These are phyloP conservation scores for Vanessa cardui DNA, from an alignment of 2,888 invertebrate genomes.

Conservation along the genomic window DNA sequence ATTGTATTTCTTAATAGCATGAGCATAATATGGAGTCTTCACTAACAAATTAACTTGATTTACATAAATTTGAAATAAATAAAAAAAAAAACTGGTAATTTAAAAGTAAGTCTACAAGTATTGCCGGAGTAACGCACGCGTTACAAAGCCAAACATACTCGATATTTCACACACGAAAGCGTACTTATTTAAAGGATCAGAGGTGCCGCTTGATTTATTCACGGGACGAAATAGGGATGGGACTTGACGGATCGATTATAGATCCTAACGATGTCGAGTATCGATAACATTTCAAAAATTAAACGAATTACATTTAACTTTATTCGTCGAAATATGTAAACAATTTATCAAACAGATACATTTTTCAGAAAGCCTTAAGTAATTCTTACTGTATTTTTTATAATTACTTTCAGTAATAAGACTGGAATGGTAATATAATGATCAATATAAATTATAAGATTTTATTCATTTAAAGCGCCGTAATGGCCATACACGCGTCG, in stretches of 20 bases:
- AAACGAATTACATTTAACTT: no score
- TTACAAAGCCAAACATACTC: conserved; percentile 47
- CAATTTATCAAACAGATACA: no score
- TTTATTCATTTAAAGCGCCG: no score
- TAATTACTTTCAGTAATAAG: no score
- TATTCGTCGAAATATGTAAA: no score
- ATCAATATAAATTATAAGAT: no score
- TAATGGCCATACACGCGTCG: no score
- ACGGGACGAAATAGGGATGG: conserved; percentile 49
- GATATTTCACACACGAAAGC: conserved; percentile 77
- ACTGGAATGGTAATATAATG: no score
- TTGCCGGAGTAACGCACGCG: conserved; percentile 23
- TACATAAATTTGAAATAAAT: neutral
- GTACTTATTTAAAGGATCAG: conserved; percentile 80
- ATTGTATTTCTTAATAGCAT: neutral
- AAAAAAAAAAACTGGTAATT: neutral
- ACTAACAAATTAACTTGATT: no score
- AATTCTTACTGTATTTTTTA: no score
- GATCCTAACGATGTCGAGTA: conserved; percentile 2
- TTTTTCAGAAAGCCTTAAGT: no score
- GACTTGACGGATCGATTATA: conserved; percentile 27
- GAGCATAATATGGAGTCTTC: neutral
- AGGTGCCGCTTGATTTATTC: conserved; percentile 75
- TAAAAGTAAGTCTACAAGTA: neutral
- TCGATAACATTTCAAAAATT: neutral